Evolutionary conservation across 1,140 invertebrate genomes (phyloP), one percentile per base, ranked within the genome.

Genomic region (Temnothorax nylanderi): DNA sequence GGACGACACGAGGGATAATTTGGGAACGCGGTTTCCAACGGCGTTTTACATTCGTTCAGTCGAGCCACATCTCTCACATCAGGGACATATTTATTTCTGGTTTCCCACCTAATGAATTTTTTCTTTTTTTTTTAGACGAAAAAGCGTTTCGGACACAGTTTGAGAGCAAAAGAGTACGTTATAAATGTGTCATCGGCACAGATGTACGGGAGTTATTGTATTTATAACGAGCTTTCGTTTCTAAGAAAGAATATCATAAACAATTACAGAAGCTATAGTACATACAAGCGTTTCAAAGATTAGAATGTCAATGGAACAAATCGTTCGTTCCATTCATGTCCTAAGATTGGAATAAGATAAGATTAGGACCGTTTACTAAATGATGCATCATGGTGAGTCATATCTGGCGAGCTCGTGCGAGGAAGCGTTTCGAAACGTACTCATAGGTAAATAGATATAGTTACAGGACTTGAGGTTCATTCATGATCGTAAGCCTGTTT

Each of bases 381-480:
- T 18, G 18, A 65, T 18, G 34, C 37, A 51, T 80, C 26, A 7
- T 60, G 13, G 13, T 64, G 34, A 81, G 13, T 81, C 37, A 26
- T 37, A 26, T n/a, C 4, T 7, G 37, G 21, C 8, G 37, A 47
- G 26, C 21, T 13, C 4, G 21, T 69, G 0, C 32, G 37, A 2
- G 37, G 44, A 80, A 37, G n/a, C 34, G 8, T 84, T 84, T 5
- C 51, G 37, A 71, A 81, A 81, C 21, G 16, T 3, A 21, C 7
- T 7, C 16, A 5, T 7, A 47, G 41, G 18, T 41, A 47, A 44
- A 76, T 58, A 60, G n/a, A 3, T 1, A 60, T 10, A 47, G 13
- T 81, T 58, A 37, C 26, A 49, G 37, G 4, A 82, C 21, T 18
- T 34, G 49, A 32, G 21, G 74, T 58, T 60, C 54, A 60, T 82